Base-by-base conservation (phyloP, 2,797 vertebrate genomes). In the Huso huso region DNA sequence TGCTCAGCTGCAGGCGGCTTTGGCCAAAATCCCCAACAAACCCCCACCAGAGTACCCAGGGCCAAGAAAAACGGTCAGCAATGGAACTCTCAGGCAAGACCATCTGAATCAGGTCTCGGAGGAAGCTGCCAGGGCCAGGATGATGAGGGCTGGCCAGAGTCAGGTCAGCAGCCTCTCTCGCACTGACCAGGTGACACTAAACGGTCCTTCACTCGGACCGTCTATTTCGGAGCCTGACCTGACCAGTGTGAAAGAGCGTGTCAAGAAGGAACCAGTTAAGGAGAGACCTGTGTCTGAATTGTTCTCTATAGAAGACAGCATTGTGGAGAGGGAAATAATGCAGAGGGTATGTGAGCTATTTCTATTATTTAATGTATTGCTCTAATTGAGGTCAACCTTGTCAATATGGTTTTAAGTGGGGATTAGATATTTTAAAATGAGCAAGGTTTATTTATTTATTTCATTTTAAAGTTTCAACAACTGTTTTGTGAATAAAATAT, bases 241-340 rank as follows among this genome's bases (percentile, higher is more conserved):
- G 75, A 98, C 92, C 1, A 97, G 93, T 0, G 95, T 97, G 69
- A 98, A 98, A 83, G 96, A 99, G 79, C 77, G 96, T 52, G 93
- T 94, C 76, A 93, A 92, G 76, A 98, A 95, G 70, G 96, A 97
- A 61, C 95, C 95, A 0, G 90, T 97, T 62, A 96, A 94, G 81
- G 96, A 99, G 84, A 90, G 96, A 66, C 96, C 96, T 0, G 96
- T 98, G 68, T 99, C 96, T 0, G 96, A 99, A 82, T 95, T 99
- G 93, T 98, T 97, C 77, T 94, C 95, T 67, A 84, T 95, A 8
- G 94, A 98, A 70, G 96, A 99, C 82, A 97, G 94, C 84, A 98
- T 99, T 4, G 94, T 99, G 82, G 96, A 99, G 79, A 85, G 94
- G 77, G 95, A 99, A 79, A 94, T 97, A 67, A 92, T 93, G 77